Evolutionary conservation across 2,113 vertebrate species (phyloP).

Genomic region (Hemiprocne comata): DNA sequence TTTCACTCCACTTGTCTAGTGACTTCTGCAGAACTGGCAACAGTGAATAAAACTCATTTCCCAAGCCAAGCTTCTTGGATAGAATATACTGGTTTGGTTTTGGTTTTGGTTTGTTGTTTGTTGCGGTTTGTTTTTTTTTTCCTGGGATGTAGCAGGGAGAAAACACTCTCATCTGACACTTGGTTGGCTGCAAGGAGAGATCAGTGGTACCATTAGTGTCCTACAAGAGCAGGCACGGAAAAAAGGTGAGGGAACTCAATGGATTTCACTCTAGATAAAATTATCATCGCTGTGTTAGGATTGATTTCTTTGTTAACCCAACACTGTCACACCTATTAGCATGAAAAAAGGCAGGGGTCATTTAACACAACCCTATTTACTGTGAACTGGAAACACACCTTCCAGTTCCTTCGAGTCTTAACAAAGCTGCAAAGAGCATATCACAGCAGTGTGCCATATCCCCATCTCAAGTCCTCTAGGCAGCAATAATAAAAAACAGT

Average conservation of each 20-base stretch:
- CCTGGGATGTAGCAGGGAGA: constrained; percentile 50
- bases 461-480: not conserved
- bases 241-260: constrained; percentile 24
- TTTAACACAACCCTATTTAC: constrained; percentile 24
- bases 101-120: no score
- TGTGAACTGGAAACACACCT: constrained; percentile 2
- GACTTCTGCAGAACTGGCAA: constrained; percentile 69
- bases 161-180: constrained; percentile 62
- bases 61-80: constrained; percentile 65
- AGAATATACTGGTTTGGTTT: not conserved
- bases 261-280: constrained; percentile 20
- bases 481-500: constrained; percentile 31
- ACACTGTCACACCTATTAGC: constrained; percentile 26
- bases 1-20: constrained; percentile 60
- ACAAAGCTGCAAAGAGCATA: constrained; percentile 35
- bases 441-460: not conserved
- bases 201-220: constrained; percentile 41
- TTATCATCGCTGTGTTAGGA: not conserved
- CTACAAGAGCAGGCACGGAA: constrained; percentile 45
- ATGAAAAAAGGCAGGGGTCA: constrained; percentile 33
- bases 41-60: constrained; percentile 69
- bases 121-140: constrained; percentile 35
- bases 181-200: constrained; percentile 12
- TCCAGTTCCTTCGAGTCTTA: not conserved
- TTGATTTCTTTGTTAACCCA: constrained; percentile 18